These are phyloP conservation scores for Acleris cristana DNA, from an alignment of 2,888 invertebrate species.

Conservation along the genomic window DNA sequence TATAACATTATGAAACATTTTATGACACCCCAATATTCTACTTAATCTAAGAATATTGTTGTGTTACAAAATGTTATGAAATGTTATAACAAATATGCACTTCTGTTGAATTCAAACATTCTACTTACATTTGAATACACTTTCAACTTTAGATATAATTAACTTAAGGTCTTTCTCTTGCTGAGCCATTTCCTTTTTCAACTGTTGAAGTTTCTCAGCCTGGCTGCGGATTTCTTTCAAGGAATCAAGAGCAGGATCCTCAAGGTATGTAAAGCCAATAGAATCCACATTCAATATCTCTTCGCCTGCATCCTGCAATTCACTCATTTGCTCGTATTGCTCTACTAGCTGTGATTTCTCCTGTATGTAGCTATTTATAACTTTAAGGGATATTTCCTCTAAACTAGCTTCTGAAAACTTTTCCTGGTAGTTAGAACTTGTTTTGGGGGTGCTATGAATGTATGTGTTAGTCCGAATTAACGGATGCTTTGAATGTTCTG, in stretches of 20 bases:
- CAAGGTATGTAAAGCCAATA: conserved; percentile 85
- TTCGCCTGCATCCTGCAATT: conserved; percentile 82
- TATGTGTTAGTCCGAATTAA: conserved; percentile 84
- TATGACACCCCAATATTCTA: no score
- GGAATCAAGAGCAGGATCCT: conserved; percentile 84
- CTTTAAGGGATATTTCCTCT: conserved; percentile 90
- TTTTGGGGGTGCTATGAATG: conserved; percentile 86
- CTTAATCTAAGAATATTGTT: no score
- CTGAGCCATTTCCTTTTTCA: conserved; percentile 85
- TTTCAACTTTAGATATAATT: conserved; percentile 68
- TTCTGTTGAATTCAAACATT: no score
- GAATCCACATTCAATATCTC: conserved; percentile 83
- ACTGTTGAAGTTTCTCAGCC: conserved; percentile 84
- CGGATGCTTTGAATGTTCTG: conserved; percentile 61
- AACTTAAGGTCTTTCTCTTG: conserved; percentile 86
- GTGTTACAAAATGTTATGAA: no score
- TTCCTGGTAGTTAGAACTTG: conserved; percentile 82
- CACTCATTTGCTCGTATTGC: conserved; percentile 87
- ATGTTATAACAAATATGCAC: no score
- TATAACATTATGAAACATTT: no score
- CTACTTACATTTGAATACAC: conserved; percentile 60
- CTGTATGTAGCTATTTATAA: conserved; percentile 87
- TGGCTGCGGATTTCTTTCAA: conserved; percentile 86
- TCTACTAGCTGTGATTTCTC: conserved; percentile 88
- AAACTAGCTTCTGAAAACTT: conserved; percentile 85